Base-by-base conservation (phyloP, 92 coral and sea anemone species). In the Meandrina meandrites region DNA sequence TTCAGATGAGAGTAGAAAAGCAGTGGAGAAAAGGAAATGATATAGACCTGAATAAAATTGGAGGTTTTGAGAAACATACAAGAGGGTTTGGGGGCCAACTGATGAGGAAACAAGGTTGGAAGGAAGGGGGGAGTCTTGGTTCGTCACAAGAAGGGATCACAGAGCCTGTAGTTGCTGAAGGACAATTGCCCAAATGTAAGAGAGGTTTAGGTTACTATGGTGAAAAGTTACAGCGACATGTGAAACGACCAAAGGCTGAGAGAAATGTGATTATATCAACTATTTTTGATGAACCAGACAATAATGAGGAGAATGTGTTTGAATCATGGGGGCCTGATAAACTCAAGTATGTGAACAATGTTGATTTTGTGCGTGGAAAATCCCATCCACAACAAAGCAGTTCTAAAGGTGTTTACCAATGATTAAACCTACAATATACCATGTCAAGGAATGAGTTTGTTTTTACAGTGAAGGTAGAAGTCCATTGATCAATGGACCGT, bases 141-240 rank as follows among this genome's bases (percentile, higher is more conserved):
- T 86, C 90, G 18, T 95, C 98, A 5, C 94, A 93, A 88, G 88
- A 80, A 5, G 99, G 99, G 21, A 93, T 92, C 12, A 92, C 89
- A 14, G 95, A 97, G 82, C 99, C 99, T 67, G 82, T 97, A 4
- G 81, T 93, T 75, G 94, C 90, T 37, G 98, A 95, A 28, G 99
- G 99, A 73, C 99, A 95, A 85, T 66, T 82, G 58, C 99, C 99
- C 62, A 84, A 81, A 77, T 95, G 94, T 81, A 97, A 97, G 81
- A 90, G 94, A 73, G 99, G 99, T 30, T 84, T 97, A 18, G 99
- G 99, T 4, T 97, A 92, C 84, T 91, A 93, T 88, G 99, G 99
- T 62, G 96, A 97, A 78, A 97, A 97, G 80, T 79, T 97, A 71
- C 89, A 92, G 16, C 90, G 98, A 72, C 88, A 85, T 75, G 94